Percentiles rank a stretch among this genome's conserved stretches.
These are phyloP conservation scores for Blomia tropicalis DNA, from an alignment of 2,888 invertebrate species.

Conservation along the genomic window DNA sequence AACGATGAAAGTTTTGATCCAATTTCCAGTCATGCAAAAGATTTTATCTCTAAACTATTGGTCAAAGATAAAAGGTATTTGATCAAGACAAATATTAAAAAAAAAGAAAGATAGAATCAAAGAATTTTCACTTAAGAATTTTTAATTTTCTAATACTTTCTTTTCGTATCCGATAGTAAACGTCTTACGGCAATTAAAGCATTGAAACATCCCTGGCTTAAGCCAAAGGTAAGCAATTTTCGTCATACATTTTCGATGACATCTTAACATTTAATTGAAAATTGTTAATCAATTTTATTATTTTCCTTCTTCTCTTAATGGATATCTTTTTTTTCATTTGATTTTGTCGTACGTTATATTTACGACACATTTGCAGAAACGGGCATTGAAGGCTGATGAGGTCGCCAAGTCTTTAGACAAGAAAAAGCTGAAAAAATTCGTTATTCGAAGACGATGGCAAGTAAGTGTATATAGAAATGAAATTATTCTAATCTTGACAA, in stretches of 20 bases:
- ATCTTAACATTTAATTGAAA: no score
- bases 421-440: slow-evolving; percentile 64
- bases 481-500: not conserved
- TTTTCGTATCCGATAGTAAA: slow-evolving; percentile 42
- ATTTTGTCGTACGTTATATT: no score
- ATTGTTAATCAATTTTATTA: slow-evolving; percentile 32
- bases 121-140: not conserved
- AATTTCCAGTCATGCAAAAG: slow-evolving; percentile 83
- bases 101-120: not conserved
- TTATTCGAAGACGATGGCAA: slow-evolving; percentile 70
- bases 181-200: slow-evolving; percentile 68
- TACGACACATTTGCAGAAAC: slow-evolving; percentile 27
- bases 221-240: slow-evolving; percentile 35
- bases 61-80: slow-evolving; percentile 80
- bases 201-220: slow-evolving; percentile 70
- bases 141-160: not conserved
- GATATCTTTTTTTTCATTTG: slow-evolving; percentile 1
- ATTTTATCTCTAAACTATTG: slow-evolving; percentile 80
- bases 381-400: slow-evolving; percentile 35
- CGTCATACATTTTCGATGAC: no score
- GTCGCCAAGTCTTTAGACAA: slow-evolving; percentile 46
- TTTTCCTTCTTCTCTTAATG: slow-evolving; percentile 18
- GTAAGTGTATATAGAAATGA: slow-evolving; percentile 30
- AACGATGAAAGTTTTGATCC: slow-evolving; percentile 90
- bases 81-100: no score